These are phyloP conservation scores for Cavia aperea DNA, from an alignment of 2,113 vertebrate species.

Conservation along the genomic window DNA sequence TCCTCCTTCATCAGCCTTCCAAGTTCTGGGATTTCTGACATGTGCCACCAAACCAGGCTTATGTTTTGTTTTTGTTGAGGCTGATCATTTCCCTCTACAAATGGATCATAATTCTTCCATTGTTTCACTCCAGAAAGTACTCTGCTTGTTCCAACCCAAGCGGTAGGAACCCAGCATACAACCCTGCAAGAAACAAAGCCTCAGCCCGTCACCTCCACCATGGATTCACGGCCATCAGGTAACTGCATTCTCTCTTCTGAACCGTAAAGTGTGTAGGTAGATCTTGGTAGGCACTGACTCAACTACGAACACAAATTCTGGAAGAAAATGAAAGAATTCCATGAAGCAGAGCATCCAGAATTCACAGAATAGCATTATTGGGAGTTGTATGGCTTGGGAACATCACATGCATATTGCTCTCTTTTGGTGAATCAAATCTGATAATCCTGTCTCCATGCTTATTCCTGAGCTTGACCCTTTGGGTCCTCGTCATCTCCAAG, in stretches of 20 bases:
- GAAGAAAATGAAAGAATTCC: neutral
- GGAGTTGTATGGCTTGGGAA: neutral
- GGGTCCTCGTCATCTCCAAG: neutral
- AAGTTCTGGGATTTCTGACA: neutral
- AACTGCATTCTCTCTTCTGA: neutral
- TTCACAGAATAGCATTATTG: neutral
- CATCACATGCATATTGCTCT: neutral
- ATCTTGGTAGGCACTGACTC: neutral
- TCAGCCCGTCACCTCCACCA: neutral
- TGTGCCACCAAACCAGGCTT: neutral
- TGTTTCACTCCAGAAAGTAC: neutral
- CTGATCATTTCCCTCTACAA: neutral
- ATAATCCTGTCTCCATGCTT: neutral
- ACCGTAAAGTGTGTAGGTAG: neutral
- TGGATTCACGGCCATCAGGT: constrained; percentile 15
- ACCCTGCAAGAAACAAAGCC: neutral
- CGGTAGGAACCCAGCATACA: neutral
- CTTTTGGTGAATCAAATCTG: neutral
- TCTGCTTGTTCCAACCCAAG: neutral
- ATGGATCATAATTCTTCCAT: neutral
- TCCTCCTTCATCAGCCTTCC: neutral
- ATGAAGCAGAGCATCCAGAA: neutral
- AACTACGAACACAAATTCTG: neutral
- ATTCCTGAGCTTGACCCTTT: neutral
- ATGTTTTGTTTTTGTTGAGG: neutral